These are phyloP conservation scores for Drosophila peninsularis DNA, from an alignment of 2,888 invertebrate species.

Conservation along the genomic window DNA sequence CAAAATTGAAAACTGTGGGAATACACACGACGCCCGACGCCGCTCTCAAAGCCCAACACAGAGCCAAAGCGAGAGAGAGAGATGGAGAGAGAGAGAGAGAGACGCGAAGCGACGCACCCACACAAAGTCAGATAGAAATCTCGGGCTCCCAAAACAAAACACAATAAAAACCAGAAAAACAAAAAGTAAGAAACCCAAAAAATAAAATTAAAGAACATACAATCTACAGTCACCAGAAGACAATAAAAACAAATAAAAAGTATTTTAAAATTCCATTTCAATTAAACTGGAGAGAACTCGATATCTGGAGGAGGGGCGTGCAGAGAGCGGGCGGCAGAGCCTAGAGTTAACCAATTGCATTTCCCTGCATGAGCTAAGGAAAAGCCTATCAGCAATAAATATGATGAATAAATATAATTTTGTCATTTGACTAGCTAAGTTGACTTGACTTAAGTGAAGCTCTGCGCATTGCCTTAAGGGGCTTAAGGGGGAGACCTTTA, in stretches of 20 bases:
- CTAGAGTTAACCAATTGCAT: not conserved
- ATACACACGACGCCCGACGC: slow-evolving; percentile 52
- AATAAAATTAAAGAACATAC: slow-evolving; percentile 25
- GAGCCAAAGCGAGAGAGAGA: not conserved
- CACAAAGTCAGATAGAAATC: slow-evolving; percentile 52
- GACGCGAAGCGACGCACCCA: slow-evolving; percentile 21
- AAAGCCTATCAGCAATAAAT: not conserved
- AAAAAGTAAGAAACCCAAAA: not conserved
- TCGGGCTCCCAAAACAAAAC: slow-evolving; percentile 39
- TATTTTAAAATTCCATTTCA: slow-evolving; percentile 68
- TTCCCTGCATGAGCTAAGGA: not conserved
- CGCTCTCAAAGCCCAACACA: slow-evolving; percentile 11
- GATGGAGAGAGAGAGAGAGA: not conserved
- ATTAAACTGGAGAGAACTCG: slow-evolving; percentile 47
- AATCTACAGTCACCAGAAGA: slow-evolving; percentile 49
- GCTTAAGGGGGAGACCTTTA: too few relatives aligned
- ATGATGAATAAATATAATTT: not conserved
- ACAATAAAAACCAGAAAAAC: slow-evolving; percentile 3
- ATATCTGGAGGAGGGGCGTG: slow-evolving; percentile 11
- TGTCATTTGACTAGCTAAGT: not conserved
- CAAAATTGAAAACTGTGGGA: slow-evolving; percentile 80
- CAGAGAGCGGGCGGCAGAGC: slow-evolving; percentile 14
- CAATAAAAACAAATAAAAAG: slow-evolving; percentile 71
- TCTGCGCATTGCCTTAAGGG: too few relatives aligned
- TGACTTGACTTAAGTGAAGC: not conserved